Evolutionary conservation across 2,797 vertebrate species (phyloP), one percentile per base, ranked within the genome.

Genomic region (Falco novaeseelandiae): DNA sequence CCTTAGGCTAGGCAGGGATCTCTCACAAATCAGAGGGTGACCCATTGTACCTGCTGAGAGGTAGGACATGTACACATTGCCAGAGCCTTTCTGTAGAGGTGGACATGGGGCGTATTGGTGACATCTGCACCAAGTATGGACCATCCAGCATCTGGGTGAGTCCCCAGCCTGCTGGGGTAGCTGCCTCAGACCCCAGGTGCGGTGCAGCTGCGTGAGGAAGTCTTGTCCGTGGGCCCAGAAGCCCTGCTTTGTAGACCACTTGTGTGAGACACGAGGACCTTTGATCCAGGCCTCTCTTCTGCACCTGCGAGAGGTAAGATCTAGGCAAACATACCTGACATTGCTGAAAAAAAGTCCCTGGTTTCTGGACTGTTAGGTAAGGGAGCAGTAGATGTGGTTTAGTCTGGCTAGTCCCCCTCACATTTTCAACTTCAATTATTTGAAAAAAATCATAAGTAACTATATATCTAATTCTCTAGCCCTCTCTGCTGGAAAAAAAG

Each of bases 41-140:
- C 19, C 27, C 1, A 0, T 7, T 9, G 32, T 34, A 51, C 34
- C 54, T 13, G 48, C 14, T 0, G 0, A 77, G 69, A 0, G 2
- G 44, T 21, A 22, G 42, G 21, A 62, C 22, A 73, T 22, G 14
- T 19, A 29, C 5, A 1, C 1, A 0, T 40, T 80, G 42, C 55
- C 42, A 34, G 44, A 32, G 17, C 46, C 30, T 72, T 46, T 59
- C 63, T 49, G 25, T 15, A 83, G 51, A 66, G 67, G 4, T 40
- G 38, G 29, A 18, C 25, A 26, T 25, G 15, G 21, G 8, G 12
- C 25, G 16, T 36, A 2, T 4, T 38, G 22, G 46, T 32, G 72
- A 36, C 9, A 4, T 59, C 57, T 34, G 36, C 58, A 51, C 21
- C 59, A 51, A 44, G 42, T 27, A 9, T 18, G 77, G 74, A 62